Conservation (phyloP, 2,888 invertebrate genomes). For the Agriopis aurantiaria region DNA sequence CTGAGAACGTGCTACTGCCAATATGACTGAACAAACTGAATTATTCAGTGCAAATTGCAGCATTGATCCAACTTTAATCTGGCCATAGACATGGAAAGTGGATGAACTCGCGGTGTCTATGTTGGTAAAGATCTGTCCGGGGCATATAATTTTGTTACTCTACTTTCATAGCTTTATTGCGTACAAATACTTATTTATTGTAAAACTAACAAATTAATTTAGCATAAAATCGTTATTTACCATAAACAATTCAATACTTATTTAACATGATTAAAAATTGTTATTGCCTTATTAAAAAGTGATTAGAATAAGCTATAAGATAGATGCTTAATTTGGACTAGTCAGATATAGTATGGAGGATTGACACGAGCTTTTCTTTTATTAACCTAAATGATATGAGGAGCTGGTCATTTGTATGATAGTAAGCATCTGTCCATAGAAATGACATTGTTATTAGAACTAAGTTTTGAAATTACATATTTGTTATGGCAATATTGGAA, state of each 20-base stretch:
- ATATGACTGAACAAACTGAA: too few relatives aligned
- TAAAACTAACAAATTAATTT: background rate
- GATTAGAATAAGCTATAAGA: conserved; percentile 61
- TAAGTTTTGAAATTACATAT: background rate
- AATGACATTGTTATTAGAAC: background rate
- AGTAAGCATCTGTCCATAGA: background rate
- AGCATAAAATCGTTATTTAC: background rate
- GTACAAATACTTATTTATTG: background rate
- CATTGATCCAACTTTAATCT: too few relatives aligned
- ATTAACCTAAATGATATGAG: background rate
- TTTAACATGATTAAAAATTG: conserved; percentile 36
- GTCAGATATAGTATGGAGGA: conserved; percentile 47
- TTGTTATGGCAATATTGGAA: too few relatives aligned
- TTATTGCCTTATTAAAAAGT: conserved; percentile 73
- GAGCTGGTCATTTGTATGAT: background rate
- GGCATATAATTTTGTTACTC: background rate
- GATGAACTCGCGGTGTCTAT: too few relatives aligned
- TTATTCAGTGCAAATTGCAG: background rate
- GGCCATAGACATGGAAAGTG: too few relatives aligned
- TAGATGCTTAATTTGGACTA: conserved; percentile 61
- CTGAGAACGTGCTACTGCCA: too few relatives aligned
- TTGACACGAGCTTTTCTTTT: background rate
- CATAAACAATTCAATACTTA: conserved; percentile 42
- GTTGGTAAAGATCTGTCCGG: too few relatives aligned
- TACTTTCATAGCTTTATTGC: background rate